Evolutionary conservation across 2,113 vertebrate species (phyloP).

Genomic region (Phyllostomus discolor): DNA sequence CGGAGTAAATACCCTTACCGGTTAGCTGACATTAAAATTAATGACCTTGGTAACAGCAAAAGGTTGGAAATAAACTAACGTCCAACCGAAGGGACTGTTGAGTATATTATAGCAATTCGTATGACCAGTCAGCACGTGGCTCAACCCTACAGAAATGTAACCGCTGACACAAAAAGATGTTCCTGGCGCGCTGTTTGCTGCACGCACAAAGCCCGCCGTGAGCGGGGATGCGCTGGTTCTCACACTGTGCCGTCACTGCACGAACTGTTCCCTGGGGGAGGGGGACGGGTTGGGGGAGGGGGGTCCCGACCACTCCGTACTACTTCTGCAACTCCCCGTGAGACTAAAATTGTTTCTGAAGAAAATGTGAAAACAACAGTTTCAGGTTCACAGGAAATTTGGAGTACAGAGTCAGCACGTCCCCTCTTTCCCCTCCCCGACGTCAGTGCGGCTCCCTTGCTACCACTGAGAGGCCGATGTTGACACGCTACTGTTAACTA

Average conservation of each 20-base stretch:
- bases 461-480: not conserved
- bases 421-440: too few relatives aligned
- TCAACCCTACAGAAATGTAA: not conserved
- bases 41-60: not conserved
- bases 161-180: not conserved
- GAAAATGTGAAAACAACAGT: not conserved
- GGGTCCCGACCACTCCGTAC: not conserved
- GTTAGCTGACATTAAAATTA: not conserved
- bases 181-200: not conserved
- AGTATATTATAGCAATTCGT: not conserved
- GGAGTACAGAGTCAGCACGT: not conserved
- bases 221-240: not conserved
- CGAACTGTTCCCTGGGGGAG: not conserved
- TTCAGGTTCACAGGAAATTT: not conserved
- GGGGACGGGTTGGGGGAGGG: not conserved
- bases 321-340: not conserved
- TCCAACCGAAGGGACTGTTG: not conserved
- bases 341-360: not conserved
- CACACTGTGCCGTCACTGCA: too few relatives aligned
- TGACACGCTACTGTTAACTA: not conserved
- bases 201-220: not conserved
- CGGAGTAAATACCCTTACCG: not conserved
- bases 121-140: not conserved
- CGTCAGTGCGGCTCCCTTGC: too few relatives aligned
- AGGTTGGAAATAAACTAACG: not conserved